phyloP scores from a whole-genome alignment of 2,113 vertebrate species.

The Marcusenius ussheri region DNA sequence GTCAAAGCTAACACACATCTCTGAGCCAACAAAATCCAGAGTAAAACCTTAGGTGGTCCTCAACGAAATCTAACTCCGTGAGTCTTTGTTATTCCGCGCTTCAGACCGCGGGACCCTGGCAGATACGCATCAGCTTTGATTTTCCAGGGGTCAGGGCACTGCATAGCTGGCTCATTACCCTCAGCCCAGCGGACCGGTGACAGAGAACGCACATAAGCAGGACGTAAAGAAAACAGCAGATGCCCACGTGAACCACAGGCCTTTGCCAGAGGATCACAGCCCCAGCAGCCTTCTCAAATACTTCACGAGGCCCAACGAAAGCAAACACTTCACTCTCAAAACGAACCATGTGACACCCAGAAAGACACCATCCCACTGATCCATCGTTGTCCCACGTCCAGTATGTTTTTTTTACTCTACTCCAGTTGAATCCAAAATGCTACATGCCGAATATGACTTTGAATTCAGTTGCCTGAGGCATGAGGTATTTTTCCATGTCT shows the following conservation, averaged over 20 bases:
- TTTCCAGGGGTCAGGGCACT: background rate
- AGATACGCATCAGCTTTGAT: background rate
- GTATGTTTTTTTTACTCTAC: background rate
- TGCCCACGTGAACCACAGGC: background rate
- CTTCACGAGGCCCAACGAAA: slow-evolving; percentile 1
- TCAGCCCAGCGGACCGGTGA: background rate
- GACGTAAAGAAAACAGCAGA: background rate
- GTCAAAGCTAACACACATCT: background rate
- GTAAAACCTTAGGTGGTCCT: slow-evolving; percentile 6
- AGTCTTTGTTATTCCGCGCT: background rate
- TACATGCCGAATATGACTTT: background rate
- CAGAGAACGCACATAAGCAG: background rate
- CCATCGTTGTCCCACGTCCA: background rate
- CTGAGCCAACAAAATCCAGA: background rate
- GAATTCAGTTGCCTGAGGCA: background rate
- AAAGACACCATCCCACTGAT: background rate
- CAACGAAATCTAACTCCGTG: background rate
- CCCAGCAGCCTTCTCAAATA: background rate
- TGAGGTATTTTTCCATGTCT: background rate
- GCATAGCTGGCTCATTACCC: background rate
- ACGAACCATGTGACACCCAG: background rate
- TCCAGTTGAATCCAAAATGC: background rate
- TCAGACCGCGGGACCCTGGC: background rate
- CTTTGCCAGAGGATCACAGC: background rate
- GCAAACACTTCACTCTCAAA: slow-evolving; percentile 12